These are phyloP conservation scores for Ericerus pela DNA, from an alignment of 1,140 invertebrate species.

Conservation along the genomic window DNA sequence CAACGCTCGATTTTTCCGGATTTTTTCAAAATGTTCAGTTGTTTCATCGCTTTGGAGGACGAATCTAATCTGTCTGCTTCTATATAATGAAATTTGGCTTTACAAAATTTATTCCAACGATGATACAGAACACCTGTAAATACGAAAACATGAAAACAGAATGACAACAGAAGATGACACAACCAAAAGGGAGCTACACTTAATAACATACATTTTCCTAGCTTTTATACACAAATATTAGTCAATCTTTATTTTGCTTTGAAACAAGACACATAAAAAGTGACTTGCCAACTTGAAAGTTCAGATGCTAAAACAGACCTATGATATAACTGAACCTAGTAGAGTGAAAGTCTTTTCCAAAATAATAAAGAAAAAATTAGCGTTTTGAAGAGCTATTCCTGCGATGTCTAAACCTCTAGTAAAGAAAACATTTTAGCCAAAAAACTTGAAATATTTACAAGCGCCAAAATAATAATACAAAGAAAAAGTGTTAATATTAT, in stretches of 20 bases:
- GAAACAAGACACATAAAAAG: constrained; percentile 9
- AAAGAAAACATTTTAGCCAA: too few species aligned
- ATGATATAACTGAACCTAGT: too few species aligned
- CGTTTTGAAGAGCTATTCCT: too few species aligned
- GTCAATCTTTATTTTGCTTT: too few species aligned
- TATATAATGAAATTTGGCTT: constrained; percentile 58
- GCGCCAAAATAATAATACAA: too few species aligned
- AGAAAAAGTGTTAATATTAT: too few species aligned
- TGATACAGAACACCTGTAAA: constrained; percentile 79
- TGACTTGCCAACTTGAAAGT: constrained; percentile 11
- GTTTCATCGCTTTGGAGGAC: constrained; percentile 30
- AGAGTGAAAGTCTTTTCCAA: too few species aligned
- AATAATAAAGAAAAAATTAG: too few species aligned
- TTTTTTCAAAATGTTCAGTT: neutral
- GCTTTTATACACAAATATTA: too few species aligned
- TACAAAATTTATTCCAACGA: constrained; percentile 64
- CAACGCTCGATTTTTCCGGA: neutral
- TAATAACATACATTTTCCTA: constrained; percentile 11
- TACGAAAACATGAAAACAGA: too few species aligned
- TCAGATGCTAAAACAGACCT: neutral
- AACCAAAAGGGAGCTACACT: neutral
- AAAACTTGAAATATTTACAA: too few species aligned
- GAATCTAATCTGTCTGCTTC: constrained; percentile 59
- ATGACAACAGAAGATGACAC: constrained; percentile 5
- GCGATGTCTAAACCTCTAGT: too few species aligned